phyloP scores from a whole-genome alignment of 2,797 vertebrate genomes.

The Onychomys leucogaster region DNA sequence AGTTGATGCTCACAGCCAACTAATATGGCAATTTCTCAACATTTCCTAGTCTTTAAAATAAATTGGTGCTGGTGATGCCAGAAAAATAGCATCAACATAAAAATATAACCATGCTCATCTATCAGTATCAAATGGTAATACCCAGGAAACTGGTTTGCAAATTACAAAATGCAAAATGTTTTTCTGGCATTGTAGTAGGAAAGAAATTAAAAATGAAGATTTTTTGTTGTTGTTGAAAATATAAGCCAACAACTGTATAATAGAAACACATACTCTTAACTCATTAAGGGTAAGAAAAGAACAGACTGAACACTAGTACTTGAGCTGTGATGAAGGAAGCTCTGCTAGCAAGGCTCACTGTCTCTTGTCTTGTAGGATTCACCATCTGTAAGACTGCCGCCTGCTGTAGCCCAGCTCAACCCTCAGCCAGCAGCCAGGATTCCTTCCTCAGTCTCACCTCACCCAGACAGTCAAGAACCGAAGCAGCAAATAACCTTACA shows the following conservation, averaged over 20 bases:
- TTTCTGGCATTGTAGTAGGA: neutral
- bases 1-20: neutral
- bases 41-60: neutral
- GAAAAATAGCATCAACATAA: neutral
- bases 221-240: conserved; percentile 4
- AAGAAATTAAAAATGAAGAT: neutral
- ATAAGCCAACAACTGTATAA: neutral
- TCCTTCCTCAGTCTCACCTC: conserved; percentile 60
- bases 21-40: neutral
- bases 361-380: conserved; percentile 78
- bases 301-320: neutral
- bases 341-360: rapidly evolving
- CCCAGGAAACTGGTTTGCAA: neutral
- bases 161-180: neutral
- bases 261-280: neutral
- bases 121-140: neutral
- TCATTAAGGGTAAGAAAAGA: neutral
- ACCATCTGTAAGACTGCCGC: conserved; percentile 51
- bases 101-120: neutral
- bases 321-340: rapidly evolving
- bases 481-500: conserved; percentile 64
- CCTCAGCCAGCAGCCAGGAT: conserved; percentile 82
- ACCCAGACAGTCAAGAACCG: conserved; percentile 78
- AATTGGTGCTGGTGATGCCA: neutral
- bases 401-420: conserved; percentile 86